phyloP scores from a whole-genome alignment of 2,888 invertebrate species.

The Nomada ruficornis region DNA sequence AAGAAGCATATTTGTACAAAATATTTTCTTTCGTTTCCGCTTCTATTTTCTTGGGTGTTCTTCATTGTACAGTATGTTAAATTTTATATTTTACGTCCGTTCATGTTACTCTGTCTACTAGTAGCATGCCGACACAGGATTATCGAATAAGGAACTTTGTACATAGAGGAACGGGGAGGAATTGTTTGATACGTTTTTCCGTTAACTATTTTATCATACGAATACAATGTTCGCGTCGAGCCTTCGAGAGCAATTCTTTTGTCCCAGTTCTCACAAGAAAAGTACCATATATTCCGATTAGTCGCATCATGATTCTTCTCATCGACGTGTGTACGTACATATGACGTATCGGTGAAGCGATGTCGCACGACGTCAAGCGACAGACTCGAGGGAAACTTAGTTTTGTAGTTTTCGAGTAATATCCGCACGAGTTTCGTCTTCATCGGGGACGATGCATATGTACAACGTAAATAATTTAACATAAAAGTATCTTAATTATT shows the following conservation, averaged over 20 bases:
- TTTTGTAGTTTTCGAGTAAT: slow-evolving; percentile 4
- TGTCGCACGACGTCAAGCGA: neutral
- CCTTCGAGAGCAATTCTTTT: slow-evolving; percentile 13
- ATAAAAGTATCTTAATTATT: slow-evolving; percentile 26
- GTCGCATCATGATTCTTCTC: slow-evolving; percentile 2
- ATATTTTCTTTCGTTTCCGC: slow-evolving; percentile 31
- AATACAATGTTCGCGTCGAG: slow-evolving; percentile 15
- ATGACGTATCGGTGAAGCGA: neutral
- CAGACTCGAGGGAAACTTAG: slow-evolving; percentile 33
- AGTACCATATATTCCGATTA: neutral
- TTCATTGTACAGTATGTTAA: slow-evolving; percentile 60
- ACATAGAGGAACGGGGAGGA: slow-evolving; percentile 41
- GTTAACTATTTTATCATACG: slow-evolving; percentile 20
- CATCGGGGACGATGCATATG: neutral
- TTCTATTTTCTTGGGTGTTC: slow-evolving; percentile 12
- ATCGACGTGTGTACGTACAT: neutral
- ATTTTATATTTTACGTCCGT: slow-evolving; percentile 34
- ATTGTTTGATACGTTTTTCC: slow-evolving; percentile 49
- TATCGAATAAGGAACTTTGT: slow-evolving; percentile 43
- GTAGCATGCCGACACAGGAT: slow-evolving; percentile 32
- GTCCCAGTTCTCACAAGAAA: slow-evolving; percentile 6
- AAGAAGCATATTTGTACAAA: slow-evolving; percentile 62
- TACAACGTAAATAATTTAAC: slow-evolving; percentile 12
- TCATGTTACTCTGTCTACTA: slow-evolving; percentile 42
- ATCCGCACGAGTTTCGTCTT: slow-evolving; percentile 36